Conservation (phyloP, 2,797 vertebrate genomes). For the Phalanger gymnotis region DNA sequence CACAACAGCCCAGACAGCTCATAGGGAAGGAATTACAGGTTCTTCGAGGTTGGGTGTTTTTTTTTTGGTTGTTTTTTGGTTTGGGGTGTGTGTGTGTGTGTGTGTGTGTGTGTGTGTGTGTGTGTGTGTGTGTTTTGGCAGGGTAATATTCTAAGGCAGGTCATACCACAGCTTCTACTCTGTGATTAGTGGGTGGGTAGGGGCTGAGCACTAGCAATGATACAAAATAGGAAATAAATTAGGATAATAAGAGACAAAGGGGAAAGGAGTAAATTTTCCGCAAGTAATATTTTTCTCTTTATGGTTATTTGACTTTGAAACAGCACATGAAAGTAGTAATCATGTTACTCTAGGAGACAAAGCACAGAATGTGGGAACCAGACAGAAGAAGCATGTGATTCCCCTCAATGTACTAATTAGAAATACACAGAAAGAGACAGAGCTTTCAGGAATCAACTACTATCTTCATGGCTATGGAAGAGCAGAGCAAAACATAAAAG, state of each 20-base stretch:
- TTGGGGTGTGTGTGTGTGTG: background rate
- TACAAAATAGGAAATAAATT: slow-evolving; percentile 73
- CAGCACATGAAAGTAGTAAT: slow-evolving; percentile 69
- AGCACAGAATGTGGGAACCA: slow-evolving; percentile 55
- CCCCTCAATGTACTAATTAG: slow-evolving; percentile 50
- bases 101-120: no score
- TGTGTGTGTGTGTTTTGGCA: slow-evolving; percentile 64
- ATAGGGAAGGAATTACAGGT: slow-evolving; percentile 69
- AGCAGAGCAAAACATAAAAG: slow-evolving; percentile 26
- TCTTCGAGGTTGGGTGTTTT: background rate
- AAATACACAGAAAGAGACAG: slow-evolving; percentile 47
- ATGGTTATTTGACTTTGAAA: slow-evolving; percentile 73
- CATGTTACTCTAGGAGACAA: slow-evolving; percentile 57
- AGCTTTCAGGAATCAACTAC: slow-evolving; percentile 38
- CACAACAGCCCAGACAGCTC: slow-evolving; percentile 67
- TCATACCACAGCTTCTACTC: slow-evolving; percentile 75
- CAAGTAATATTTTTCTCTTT: slow-evolving; percentile 78
- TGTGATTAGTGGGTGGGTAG: slow-evolving; percentile 82
- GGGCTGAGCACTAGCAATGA: slow-evolving; percentile 65
- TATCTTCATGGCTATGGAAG: background rate
- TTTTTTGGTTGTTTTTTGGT: background rate
- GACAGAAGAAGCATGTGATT: slow-evolving; percentile 62
- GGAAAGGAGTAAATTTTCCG: slow-evolving; percentile 66
- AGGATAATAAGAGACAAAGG: slow-evolving; percentile 69
- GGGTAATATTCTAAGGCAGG: slow-evolving; percentile 69